Evolutionary conservation across 2,797 vertebrate species (phyloP).

Genomic region (Harpagifer antarcticus): DNA sequence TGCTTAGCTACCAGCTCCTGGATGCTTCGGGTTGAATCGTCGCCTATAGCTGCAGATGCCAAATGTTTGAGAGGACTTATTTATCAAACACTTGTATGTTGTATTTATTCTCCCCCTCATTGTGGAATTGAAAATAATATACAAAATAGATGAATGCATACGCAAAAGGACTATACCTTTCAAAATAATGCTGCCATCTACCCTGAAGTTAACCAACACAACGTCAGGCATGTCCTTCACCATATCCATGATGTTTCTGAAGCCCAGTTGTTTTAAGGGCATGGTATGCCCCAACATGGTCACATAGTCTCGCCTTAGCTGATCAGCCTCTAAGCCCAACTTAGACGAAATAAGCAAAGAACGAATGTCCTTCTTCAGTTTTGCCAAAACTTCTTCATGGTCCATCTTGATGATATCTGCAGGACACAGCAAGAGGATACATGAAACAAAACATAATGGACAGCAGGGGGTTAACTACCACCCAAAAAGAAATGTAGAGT

Average conservation of each 20-base stretch:
- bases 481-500: not conserved
- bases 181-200: slow-evolving; percentile 78
- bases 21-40: slow-evolving; percentile 87
- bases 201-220: slow-evolving; percentile 74
- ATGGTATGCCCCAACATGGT: slow-evolving; percentile 87
- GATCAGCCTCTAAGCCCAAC: slow-evolving; percentile 81
- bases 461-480: not conserved
- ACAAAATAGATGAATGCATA: not conserved
- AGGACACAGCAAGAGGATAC: slow-evolving; percentile 16
- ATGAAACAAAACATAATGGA: not conserved
- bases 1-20: slow-evolving; percentile 89
- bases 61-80: not conserved
- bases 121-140: not conserved
- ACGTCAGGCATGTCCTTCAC: slow-evolving; percentile 90
- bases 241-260: slow-evolving; percentile 88
- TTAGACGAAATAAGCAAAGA: slow-evolving; percentile 90
- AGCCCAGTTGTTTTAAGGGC: slow-evolving; percentile 88
- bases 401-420: slow-evolving; percentile 72
- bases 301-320: slow-evolving; percentile 88
- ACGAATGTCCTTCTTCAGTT: slow-evolving; percentile 90
- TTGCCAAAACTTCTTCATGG: slow-evolving; percentile 78
- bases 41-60: slow-evolving; percentile 82
- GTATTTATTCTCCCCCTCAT: not conserved
- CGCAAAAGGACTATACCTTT: slow-evolving; percentile 80
- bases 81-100: not conserved